Conservation (phyloP, 2,113 vertebrate genomes). For the Thunnus maccoyii region DNA sequence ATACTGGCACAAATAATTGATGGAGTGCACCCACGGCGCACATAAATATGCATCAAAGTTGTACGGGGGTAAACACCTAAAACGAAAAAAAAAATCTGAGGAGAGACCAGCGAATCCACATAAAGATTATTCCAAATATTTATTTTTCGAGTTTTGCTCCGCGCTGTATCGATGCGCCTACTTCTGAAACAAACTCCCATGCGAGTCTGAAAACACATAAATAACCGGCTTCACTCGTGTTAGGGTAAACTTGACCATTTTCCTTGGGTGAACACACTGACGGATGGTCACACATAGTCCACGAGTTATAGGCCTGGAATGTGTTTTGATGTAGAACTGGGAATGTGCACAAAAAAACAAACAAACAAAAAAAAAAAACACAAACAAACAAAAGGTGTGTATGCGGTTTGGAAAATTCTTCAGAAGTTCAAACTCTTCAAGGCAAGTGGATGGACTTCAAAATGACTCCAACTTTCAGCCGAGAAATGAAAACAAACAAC, state of each 20-base stretch:
- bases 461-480: neutral
- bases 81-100: conserved; percentile 54
- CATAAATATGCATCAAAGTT: conserved; percentile 80
- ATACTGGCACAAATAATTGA: conserved; percentile 82
- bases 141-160: conserved; percentile 46
- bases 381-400: too few relatives aligned
- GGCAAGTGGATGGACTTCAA: neutral
- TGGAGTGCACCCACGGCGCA: conserved; percentile 75
- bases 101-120: conserved; percentile 57
- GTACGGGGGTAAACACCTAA: conserved; percentile 67
- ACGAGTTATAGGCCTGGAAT: neutral
- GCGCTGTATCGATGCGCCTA: conserved; percentile 69
- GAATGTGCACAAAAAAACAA: neutral
- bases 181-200: conserved; percentile 72
- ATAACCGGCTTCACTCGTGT: conserved; percentile 30
- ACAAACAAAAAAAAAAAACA: neutral
- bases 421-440: neutral
- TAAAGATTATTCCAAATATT: conserved; percentile 75
- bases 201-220: conserved; percentile 45
- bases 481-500: neutral
- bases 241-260: conserved; percentile 53
- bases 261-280: conserved; percentile 55
- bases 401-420: neutral
- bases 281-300: conserved; percentile 29
- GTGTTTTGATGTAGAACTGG: neutral